A percentile compares a stretch with the other conserved stretches of the same genome.
Evolutionary conservation across 1,140 invertebrate genomes (phyloP).

Genomic region (Polyergus mexicanus): DNA sequence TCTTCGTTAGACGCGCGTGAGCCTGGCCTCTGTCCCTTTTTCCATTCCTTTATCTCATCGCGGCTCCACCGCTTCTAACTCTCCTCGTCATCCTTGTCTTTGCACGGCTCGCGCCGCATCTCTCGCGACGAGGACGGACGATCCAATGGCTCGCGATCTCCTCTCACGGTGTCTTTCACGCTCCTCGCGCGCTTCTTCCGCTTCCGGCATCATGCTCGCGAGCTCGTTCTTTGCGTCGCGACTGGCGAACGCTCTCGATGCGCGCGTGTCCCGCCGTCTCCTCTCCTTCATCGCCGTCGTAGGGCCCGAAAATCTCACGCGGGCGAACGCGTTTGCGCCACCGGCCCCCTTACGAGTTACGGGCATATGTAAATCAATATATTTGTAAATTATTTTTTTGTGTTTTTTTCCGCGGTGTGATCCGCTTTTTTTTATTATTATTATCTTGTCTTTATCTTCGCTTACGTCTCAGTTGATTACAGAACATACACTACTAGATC

Average conservation of each 20-base stretch:
- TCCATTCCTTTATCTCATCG: not conserved
- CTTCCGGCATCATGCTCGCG: slow-evolving; percentile 14
- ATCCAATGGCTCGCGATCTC: slow-evolving; percentile 32
- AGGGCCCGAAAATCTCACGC: slow-evolving; percentile 61
- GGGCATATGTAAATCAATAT: slow-evolving; percentile 88
- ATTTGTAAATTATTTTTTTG: slow-evolving; percentile 87
- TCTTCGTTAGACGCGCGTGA: slow-evolving; percentile 30
- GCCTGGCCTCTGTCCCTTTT: slow-evolving; percentile 22
- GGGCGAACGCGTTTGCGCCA: slow-evolving; percentile 75
- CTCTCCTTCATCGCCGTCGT: not conserved
- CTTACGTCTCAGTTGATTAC: slow-evolving; percentile 85
- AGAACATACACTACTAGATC: slow-evolving; percentile 87
- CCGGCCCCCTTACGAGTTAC: slow-evolving; percentile 86
- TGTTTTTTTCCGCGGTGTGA: slow-evolving; percentile 75
- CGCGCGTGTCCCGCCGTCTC: slow-evolving; percentile 30
- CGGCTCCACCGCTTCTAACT: not conserved
- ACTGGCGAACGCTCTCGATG: not conserved
- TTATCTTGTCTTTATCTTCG: slow-evolving; percentile 76
- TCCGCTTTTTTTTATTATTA: slow-evolving; percentile 77
- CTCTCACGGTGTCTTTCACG: not conserved
- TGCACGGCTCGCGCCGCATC: slow-evolving; percentile 47
- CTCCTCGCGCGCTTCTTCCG: slow-evolving; percentile 1
- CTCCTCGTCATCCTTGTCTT: not conserved
- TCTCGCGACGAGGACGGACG: slow-evolving; percentile 50
- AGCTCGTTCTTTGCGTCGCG: slow-evolving; percentile 16